Base-by-base conservation (phyloP, 2,888 invertebrate species). In the Caenorhabditis panamensis region DNA sequence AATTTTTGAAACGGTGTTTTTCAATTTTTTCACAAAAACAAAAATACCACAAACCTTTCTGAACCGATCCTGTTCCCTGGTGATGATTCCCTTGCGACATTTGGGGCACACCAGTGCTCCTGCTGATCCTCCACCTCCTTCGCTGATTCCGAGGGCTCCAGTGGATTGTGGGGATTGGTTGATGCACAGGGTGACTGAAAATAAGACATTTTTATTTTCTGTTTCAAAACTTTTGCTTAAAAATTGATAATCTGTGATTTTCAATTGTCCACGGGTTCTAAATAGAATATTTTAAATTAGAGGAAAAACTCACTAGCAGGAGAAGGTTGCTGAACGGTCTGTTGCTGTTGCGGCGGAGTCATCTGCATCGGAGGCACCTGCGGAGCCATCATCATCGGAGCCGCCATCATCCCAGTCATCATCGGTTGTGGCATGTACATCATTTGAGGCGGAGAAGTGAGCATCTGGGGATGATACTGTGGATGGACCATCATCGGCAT, bases 11-110 rank as follows among this genome's bases (percentile, higher is more conserved):
- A 56, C n/a, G n/a, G n/a, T n/a, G n/a, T n/a, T n/a, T n/a, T n/a
- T n/a, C n/a, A n/a, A n/a, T n/a, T n/a, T n/a, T 37, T n/a, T 37
- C 49, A 49, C 36, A 51, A 58, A 59, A 47, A 59, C 13, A 47
- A 68, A 13, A 59, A 1, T 4, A 26, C 47, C 20, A 20, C 53
- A 20, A 41, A 80, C 79, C 49, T 69, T 68, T 68, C 79, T 54
- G 9, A 53, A 41, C 20, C 26, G 54, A 28, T 62, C 73, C 41
- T 80, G 75, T 26, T 73, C 8, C 44, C 79, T 49, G 18, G 68
- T 75, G 41, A 80, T 53, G 28, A 80, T 80, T 47, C 79, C 79
- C 31, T 61, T 68, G 20, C 79, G 79, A 61, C 79, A 80, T 28
- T 75, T 80, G 36, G 79, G 79, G 53, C 79, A 80, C 9, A 80